Evolutionary conservation across 2,888 invertebrate genomes (phyloP), one percentile per base, ranked within the genome.

Genomic region (Drosophila meridionalis): DNA sequence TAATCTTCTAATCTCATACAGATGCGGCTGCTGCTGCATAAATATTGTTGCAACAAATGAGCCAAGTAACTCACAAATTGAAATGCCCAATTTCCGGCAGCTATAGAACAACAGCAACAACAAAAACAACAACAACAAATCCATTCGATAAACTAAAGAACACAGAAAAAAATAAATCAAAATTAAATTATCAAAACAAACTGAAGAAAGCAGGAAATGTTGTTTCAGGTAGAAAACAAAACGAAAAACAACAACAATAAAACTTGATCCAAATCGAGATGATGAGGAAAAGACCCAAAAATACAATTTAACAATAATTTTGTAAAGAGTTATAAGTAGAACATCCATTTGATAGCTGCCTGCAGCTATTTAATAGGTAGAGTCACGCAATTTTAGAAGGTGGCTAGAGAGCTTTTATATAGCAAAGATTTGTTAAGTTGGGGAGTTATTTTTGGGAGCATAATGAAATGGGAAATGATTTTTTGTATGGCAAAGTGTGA

Each of bases 151-250:
- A 58, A 63, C 45, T 38, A 30, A 28, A 11, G 32, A n/a, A 40
- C 9, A 71, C n/a, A 32, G 14, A 71, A 58, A 43, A 65, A 52
- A 71, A 73, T 69, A 70, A 72, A 84, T 85, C 72, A 66, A 82
- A 89, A 82, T 74, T 80, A 79, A 84, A 84, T 90, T 90, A 88
- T 42, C 56, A 87, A 82, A 84, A 72, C 68, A 43, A 47, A 47
- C 32, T 28, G 28, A 66, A 64, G 53, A 71, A 56, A 48, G 57
- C 60, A 59, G 34, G 59, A 57, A 56, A 66, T 43, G 43, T 56
- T 40, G 55, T 40, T 69, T 42, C 40, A 43, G 48, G 48, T 68
- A 50, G 69, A 34, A 40, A 68, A 48, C 45, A 69, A 68, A 69
- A 42, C 20, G 40, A 59, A 40, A 47, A 59, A 52, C 52, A 61